Evolutionary conservation across 2,888 invertebrate genomes (phyloP), one percentile per base, ranked within the genome.

Genomic region (Tiliacea aurago): DNA sequence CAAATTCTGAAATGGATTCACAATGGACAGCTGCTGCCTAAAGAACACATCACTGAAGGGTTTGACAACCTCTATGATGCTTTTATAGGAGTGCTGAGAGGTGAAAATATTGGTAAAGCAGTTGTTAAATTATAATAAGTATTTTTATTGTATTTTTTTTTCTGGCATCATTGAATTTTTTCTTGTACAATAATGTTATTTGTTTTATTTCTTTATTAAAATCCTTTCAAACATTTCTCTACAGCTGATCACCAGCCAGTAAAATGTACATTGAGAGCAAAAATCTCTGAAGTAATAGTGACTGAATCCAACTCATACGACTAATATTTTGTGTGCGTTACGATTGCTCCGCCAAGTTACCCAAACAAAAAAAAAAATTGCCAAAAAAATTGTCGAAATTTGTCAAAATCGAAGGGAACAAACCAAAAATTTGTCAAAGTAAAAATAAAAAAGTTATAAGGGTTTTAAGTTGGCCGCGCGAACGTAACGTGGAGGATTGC

Each of bases 41-140:
- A 92, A 43, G 98, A 98, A 92, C 97, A 97, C 0, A 91, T 97
- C 0, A 97, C 97, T 0, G 96, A 97, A 78, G 98, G 98, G 4
- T 98, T 98, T 88, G 97, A 97, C 64, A 97, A 97, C 64, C 93
- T 97, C 90, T 97, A 96, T 51, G 95, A 97, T 64, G 98, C 98
- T 10, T 97, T 98, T 83, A 91, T 97, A 55, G 97, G 97, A 23
- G 96, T 98, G 95, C 91, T 96, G 5, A 90, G 89, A 7, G 98
- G 98, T 15, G 96, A 97, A 49, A 98, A 97, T 89, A 91, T 92
- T 41, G 98, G 98, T 28, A 98, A 98, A 93, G 97, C 97, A 64
- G 94, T 98, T 79, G 97, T 98, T 51, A 97, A 97, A 93, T n/a
- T 97, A 92, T 78, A 78, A 45, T 15, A 33, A n/a, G n/a, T n/a